Evolutionary conservation across 2,888 invertebrate genomes (phyloP), one percentile per base, ranked within the genome.

Genomic region (Malachius bipustulatus): DNA sequence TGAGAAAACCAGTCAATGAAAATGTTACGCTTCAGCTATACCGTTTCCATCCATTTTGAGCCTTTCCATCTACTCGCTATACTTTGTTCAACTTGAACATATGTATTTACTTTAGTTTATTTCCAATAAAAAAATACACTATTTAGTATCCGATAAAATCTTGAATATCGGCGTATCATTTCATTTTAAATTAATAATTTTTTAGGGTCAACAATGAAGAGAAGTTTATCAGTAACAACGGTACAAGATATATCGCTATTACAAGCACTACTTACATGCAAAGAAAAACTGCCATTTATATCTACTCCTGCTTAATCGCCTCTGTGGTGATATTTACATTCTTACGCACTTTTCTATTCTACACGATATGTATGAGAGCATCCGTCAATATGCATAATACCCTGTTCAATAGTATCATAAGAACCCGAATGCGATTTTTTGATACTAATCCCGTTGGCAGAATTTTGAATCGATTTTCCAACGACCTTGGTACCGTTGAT

Each of bases 401-500:
- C 16, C 75, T 59, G 57, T 59, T 59, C 38, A 40, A 35, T 13
- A 65, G 70, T 40, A 66, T 81, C 2, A 69, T 75, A 13, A 59
- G 70, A 26, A 70, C 75, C 1, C 71, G 73, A 0, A 73, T 78
- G 62, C 56, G 65, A 36, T 82, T 82, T 55, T 81, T 81, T 57
- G 77, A 79, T 48, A 69, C 66, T 2, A 80, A 79, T 52, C 73
- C 75, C 4, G 65, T 69, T 2, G 71, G 71, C 8, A 60, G 70
- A 26, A 70, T 80, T 38, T 59, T 80, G 32, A 80, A 79, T 57
- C 63, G 80, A 31, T 79, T 81, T 53, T 73, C 79, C 3, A 80
- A 79, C 54, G 80, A 81, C 50, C 70, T 77, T 54, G 77, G 69
- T 0, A 60, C 69, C 1, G 63, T 70, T n/a, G 70, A 71, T 47